Evolutionary conservation across 2,888 invertebrate genomes (phyloP).

Genomic region (Geophilus truncorum): DNA sequence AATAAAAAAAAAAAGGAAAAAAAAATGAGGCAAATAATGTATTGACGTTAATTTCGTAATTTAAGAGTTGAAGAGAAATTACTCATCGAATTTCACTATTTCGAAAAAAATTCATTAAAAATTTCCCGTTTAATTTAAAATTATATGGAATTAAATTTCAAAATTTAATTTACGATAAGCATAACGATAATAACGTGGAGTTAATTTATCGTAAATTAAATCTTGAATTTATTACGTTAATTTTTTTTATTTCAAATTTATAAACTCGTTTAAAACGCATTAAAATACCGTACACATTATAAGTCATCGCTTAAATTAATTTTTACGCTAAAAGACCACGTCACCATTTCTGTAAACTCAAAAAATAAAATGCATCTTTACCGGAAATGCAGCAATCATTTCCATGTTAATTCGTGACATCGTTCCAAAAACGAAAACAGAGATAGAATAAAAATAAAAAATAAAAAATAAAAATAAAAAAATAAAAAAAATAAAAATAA

Average conservation of each 20-base stretch:
- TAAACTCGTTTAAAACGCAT: background rate
- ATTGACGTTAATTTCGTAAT: background rate
- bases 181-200: too few relatives aligned
- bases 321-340: background rate
- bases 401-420: background rate
- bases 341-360: background rate
- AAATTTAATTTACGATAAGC: too few relatives aligned
- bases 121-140: too few relatives aligned
- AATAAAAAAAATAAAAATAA: background rate
- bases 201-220: too few relatives aligned
- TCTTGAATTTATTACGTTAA: too few relatives aligned
- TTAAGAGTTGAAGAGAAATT: background rate
- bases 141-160: too few relatives aligned
- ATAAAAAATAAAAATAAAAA: background rate
- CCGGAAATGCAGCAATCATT: conserved; percentile 3
- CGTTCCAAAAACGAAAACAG: background rate
- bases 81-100: background rate
- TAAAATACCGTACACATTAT: background rate
- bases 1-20: too few relatives aligned
- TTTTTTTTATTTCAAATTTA: background rate
- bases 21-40: too few relatives aligned
- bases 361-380: background rate
- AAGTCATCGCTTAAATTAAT: too few relatives aligned
- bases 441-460: background rate
- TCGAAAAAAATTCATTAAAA: too few relatives aligned